A percentile compares a stretch with the other conserved stretches of the same genome.
phyloP scores from a whole-genome alignment of 2,888 invertebrate species.

The Ceraclea dissimilis region DNA sequence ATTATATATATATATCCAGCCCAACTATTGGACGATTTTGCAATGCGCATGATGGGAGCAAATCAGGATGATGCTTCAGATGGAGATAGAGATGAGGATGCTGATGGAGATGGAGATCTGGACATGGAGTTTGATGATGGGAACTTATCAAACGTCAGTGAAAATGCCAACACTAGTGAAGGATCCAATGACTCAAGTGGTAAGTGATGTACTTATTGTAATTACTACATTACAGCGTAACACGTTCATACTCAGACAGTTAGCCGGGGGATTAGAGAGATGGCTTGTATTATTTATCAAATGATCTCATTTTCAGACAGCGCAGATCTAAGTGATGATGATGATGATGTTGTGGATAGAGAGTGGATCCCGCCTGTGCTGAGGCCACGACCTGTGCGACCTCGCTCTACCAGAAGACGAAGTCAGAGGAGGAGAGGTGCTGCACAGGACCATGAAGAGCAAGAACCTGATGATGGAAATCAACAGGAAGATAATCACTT shows the following conservation, averaged over 20 bases:
- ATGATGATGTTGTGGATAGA: slow-evolving; percentile 26
- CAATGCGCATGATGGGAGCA: slow-evolving; percentile 29
- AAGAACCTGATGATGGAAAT: not conserved
- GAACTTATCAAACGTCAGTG: slow-evolving; percentile 3
- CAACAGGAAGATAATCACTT: slow-evolving; percentile 10
- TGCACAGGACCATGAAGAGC: not conserved
- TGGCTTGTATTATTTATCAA: too few species aligned
- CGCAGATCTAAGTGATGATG: slow-evolving; percentile 31
- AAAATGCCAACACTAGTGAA: slow-evolving; percentile 5
- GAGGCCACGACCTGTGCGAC: slow-evolving; percentile 3
- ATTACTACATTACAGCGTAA: too few species aligned
- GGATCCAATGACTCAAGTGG: slow-evolving; percentile 5
- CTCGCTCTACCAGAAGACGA: slow-evolving; percentile 29
- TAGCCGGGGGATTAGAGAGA: too few species aligned
- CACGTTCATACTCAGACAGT: too few species aligned
- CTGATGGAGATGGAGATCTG: not conserved
- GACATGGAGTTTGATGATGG: slow-evolving; percentile 2
- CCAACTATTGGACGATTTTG: not conserved
- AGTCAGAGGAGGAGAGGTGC: slow-evolving; percentile 21
- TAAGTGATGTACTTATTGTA: not conserved
- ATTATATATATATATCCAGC: not conserved
- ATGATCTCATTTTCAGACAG: slow-evolving; percentile 25
- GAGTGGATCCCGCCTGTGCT: slow-evolving; percentile 11
- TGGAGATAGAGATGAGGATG: slow-evolving; percentile 31
- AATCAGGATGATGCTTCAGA: slow-evolving; percentile 19